Conservation (phyloP, 1,140 invertebrate genomes). For the Drosophila ambigua region DNA sequence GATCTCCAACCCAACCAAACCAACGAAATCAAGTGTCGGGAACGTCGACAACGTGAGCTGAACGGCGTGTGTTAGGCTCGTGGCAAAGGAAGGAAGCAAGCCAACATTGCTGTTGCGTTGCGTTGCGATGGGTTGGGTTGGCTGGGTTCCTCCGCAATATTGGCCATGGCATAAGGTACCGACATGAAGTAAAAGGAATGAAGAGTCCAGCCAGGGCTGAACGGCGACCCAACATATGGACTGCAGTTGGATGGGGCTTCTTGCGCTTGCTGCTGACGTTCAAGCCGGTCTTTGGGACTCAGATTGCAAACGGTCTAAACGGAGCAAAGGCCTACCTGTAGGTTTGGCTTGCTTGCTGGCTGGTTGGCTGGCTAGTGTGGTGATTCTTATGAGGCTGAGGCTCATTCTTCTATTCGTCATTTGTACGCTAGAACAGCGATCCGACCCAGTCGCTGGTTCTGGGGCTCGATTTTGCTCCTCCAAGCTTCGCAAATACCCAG, state of each 20-base stretch:
- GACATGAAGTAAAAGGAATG: conserved; percentile 6
- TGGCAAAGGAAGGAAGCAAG: conserved; percentile 62
- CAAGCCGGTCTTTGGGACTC: conserved; percentile 20
- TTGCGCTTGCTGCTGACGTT: conserved; percentile 17
- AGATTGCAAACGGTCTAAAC: conserved; percentile 23
- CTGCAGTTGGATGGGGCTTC: conserved; percentile 32
- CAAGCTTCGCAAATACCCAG: conserved; percentile 53
- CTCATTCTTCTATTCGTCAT: conserved; percentile 77
- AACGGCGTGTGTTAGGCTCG: conserved; percentile 82
- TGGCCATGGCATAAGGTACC: conserved; percentile 8
- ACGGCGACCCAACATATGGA: conserved; percentile 12
- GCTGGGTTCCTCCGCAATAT: no score
- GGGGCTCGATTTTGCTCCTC: conserved; percentile 50
- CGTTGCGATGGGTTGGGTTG: no score
- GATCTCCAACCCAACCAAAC: conserved; percentile 33
- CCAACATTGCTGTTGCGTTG: conserved; percentile 3
- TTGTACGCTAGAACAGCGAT: conserved; percentile 55
- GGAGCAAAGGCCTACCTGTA: neutral
- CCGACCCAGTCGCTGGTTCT: conserved; percentile 13
- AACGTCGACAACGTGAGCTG: conserved; percentile 39
- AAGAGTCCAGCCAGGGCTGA: conserved; percentile 17
- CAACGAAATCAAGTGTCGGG: conserved; percentile 70
- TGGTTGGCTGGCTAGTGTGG: conserved; percentile 22
- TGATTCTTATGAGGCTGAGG: conserved; percentile 32
- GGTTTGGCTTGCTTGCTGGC: conserved; percentile 8